Conservation (phyloP, 1,140 invertebrate genomes). For the Drosophila trapezifrons region DNA sequence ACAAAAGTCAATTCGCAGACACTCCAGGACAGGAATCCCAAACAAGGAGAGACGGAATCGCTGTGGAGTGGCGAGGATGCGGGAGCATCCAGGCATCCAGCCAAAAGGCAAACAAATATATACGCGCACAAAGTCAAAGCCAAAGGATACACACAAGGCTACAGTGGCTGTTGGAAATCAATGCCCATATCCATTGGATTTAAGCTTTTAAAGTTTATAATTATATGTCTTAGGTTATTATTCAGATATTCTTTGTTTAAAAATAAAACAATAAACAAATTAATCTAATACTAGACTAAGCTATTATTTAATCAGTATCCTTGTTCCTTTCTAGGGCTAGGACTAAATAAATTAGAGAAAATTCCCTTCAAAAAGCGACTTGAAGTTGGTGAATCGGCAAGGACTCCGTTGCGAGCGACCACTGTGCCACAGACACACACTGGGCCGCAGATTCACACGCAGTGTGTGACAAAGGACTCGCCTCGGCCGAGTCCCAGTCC, state of each 20-base stretch:
- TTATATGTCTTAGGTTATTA: too few relatives aligned
- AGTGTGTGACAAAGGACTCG: slow-evolving; percentile 79
- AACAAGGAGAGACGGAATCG: slow-evolving; percentile 13
- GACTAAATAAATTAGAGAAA: too few relatives aligned
- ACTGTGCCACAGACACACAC: slow-evolving; percentile 34
- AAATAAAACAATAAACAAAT: background rate
- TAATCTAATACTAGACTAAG: background rate
- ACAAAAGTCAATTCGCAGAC: slow-evolving; percentile 76
- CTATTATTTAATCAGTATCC: background rate
- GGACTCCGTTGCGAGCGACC: background rate
- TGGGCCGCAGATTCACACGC: slow-evolving; percentile 79
- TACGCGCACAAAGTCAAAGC: slow-evolving; percentile 48
- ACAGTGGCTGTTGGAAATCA: background rate
- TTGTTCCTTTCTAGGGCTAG: background rate
- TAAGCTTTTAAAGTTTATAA: too few relatives aligned
- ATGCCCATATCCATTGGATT: background rate
- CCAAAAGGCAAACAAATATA: slow-evolving; percentile 70
- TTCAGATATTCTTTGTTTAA: background rate
- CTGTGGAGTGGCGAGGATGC: background rate
- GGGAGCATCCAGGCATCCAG: slow-evolving; percentile 44
- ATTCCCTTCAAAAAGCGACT: background rate
- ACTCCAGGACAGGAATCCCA: slow-evolving; percentile 24
- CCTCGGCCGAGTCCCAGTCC: slow-evolving; percentile 12
- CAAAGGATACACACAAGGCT: slow-evolving; percentile 55
- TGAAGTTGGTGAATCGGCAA: background rate